Percentiles rank a stretch among this genome's conserved stretches.
These are phyloP conservation scores for Mus pahari DNA, from an alignment of 2,113 vertebrate species.

Conservation along the genomic window DNA sequence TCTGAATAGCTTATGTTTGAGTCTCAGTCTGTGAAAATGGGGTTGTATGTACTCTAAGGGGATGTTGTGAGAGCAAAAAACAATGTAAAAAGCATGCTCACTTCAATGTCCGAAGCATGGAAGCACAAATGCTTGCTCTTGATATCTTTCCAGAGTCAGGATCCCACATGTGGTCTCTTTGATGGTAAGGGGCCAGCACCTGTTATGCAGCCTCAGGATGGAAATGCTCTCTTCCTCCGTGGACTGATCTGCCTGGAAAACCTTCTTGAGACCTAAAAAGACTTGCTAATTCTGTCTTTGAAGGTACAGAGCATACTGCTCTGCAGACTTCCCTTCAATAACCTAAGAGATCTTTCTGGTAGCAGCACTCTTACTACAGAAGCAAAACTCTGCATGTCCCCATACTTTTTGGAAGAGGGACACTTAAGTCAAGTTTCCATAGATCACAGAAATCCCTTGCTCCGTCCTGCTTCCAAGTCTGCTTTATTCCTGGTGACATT, in stretches of 20 bases:
- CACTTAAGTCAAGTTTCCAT: slow-evolving; percentile 12
- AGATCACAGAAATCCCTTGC: slow-evolving; percentile 36
- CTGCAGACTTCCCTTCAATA: slow-evolving; percentile 20
- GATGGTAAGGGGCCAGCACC: slow-evolving; percentile 37
- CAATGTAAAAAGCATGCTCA: slow-evolving; percentile 29
- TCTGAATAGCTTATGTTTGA: slow-evolving; percentile 45
- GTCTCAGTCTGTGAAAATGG: slow-evolving; percentile 21
- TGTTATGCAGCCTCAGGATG: neutral
- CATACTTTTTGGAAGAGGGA: slow-evolving; percentile 11
- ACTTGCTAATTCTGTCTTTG: slow-evolving; percentile 51
- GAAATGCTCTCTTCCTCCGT: neutral
- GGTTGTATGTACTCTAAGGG: neutral
- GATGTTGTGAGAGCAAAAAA: slow-evolving; percentile 34
- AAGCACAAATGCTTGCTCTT: neutral
- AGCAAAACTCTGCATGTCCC: slow-evolving; percentile 46
- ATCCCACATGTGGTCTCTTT: slow-evolving; percentile 12
- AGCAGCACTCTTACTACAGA: neutral
- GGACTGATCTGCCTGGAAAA: slow-evolving; percentile 40
- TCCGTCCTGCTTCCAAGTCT: neutral
- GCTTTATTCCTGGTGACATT: neutral
- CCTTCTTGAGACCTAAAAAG: neutral
- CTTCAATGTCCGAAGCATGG: neutral
- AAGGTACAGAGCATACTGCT: slow-evolving; percentile 29
- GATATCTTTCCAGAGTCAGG: slow-evolving; percentile 44
- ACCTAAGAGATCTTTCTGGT: slow-evolving; percentile 48